Conservation (phyloP, 2,888 invertebrate genomes). For the Griposia aprilina region DNA sequence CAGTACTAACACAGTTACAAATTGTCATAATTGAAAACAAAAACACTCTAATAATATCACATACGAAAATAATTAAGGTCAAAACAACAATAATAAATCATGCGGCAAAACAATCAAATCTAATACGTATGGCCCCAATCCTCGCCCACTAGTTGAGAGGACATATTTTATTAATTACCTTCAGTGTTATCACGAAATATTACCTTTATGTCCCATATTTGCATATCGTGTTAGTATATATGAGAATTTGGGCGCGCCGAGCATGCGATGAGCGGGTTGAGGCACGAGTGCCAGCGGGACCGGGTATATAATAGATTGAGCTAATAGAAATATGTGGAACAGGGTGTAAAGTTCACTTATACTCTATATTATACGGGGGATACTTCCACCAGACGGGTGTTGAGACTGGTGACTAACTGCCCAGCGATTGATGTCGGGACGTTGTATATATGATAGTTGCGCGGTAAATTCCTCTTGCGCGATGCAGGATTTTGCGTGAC, state of each 20-base stretch:
- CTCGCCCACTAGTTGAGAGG: slow-evolving; percentile 77
- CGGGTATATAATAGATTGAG: neutral
- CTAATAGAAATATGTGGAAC: no score
- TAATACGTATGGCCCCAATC: slow-evolving; percentile 80
- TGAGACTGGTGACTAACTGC: no score
- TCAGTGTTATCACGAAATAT: slow-evolving; percentile 88
- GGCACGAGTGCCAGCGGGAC: slow-evolving; percentile 38
- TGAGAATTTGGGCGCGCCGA: slow-evolving; percentile 81
- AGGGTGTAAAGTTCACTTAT: no score
- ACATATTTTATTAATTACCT: slow-evolving; percentile 90
- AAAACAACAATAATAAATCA: slow-evolving; percentile 78
- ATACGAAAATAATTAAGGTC: slow-evolving; percentile 78
- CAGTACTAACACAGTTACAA: neutral
- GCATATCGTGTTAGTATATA: slow-evolving; percentile 88
- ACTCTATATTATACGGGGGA: no score
- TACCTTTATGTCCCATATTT: slow-evolving; percentile 89
- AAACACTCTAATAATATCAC: slow-evolving; percentile 13
- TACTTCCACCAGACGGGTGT: no score
- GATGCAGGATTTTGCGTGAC: no score
- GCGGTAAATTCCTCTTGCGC: no score
- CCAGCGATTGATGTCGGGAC: no score
- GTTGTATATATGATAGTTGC: no score
- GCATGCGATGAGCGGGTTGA: slow-evolving; percentile 77
- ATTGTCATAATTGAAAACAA: slow-evolving; percentile 31
- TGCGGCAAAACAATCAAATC: slow-evolving; percentile 80